Base-by-base conservation (phyloP, 2,113 vertebrate genomes). In the Choloepus hoffmanni region DNA sequence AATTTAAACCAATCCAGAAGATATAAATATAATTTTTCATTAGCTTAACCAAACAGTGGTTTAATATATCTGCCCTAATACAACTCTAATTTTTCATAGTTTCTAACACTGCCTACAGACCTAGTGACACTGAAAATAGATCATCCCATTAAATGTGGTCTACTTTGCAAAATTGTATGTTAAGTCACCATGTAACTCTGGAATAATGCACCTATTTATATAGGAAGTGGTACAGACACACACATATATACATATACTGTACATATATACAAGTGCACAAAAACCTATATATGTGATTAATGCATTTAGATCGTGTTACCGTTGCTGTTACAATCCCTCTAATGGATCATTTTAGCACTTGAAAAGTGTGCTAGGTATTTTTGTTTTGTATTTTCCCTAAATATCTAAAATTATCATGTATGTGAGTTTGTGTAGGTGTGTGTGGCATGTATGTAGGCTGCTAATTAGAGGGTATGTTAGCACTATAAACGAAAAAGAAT, bases 401-500 rank as follows among this genome's bases (percentile, higher is more conserved):
- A 96, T 94, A 95, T 81, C 81, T 94, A 89, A 89, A 92, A 93
- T 96, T 93, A 86, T 67, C 85, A 92, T 36, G 50, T 89, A 33
- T 92, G 78, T 50, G 36, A 97, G 53, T 72, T 40, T 36, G 30
- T 91, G 93, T 96, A 95, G 96, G 89, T 95, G 83, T 91, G 28
- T 73, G 19, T 96, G 91, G 74, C 95, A 93, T 76, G 55, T 40
- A 94, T 90, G 97, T 95, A 90, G 96, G 97, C 58, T 89, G 95
- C 85, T 97, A 97, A 97, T 97, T 87, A 97, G 19, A 26, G 95
- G 94, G n/a, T 97, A 90, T 77, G 87, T 72, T 90, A 96, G 93
- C 77, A 94, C 85, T 90, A 95, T 74, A 92, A 5, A 92, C 3
- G 88, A 88, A 94, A 89, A 95, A 91, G 26, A 96, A 95, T 82